These are phyloP conservation scores for Loriculus beryllinus DNA, from an alignment of 2,797 vertebrate species.

Conservation along the genomic window DNA sequence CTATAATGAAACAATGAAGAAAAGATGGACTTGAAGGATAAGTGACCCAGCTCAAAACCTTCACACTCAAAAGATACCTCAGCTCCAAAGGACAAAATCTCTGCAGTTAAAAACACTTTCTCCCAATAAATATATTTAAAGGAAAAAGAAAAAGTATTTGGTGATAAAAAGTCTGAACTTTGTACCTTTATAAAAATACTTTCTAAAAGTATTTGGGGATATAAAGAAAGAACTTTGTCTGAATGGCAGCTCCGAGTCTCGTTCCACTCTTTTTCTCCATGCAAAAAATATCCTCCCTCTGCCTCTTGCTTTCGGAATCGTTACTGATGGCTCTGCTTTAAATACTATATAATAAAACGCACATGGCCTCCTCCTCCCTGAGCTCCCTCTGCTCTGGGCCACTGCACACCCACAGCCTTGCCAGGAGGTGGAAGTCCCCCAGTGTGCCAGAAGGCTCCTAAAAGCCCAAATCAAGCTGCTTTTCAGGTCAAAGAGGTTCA, in stretches of 20 bases:
- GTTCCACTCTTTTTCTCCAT: neutral
- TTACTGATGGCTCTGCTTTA: neutral
- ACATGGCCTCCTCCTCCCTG: neutral
- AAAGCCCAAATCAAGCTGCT: neutral
- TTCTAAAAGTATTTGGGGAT: neutral
- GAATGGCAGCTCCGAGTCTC: neutral
- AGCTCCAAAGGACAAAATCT: neutral
- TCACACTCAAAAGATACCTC: neutral
- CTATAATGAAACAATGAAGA: neutral
- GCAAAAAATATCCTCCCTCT: neutral
- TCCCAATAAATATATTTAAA: neutral
- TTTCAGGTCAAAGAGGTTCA: neutral
- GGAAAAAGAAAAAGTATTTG: rapidly evolving
- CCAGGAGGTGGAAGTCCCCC: neutral
- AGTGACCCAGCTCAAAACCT: neutral
- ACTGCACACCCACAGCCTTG: neutral
- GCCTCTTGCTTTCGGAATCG: neutral
- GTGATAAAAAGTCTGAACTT: neutral
- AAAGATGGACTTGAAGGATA: neutral
- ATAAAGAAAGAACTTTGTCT: neutral
- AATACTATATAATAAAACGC: neutral
- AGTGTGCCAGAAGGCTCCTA: neutral
- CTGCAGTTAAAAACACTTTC: neutral
- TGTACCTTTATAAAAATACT: neutral
- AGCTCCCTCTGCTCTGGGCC: neutral